A percentile compares a stretch with the other conserved stretches of the same genome.
phyloP scores from a whole-genome alignment of 2,797 vertebrate genomes.

The Sphaeramia orbicularis region DNA sequence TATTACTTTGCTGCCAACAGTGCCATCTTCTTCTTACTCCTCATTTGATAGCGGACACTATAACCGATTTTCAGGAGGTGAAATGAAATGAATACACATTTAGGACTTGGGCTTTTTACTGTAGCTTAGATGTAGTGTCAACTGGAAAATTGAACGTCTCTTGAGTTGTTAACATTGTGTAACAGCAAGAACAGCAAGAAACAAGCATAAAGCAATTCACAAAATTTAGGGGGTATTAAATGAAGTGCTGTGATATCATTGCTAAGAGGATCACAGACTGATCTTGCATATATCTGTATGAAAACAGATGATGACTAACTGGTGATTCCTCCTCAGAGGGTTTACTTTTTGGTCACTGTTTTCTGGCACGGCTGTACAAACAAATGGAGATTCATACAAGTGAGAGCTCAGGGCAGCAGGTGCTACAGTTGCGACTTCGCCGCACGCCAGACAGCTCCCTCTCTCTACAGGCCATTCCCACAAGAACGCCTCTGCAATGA shows the following conservation, averaged over 20 bases:
- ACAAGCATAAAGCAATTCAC: constrained; percentile 24
- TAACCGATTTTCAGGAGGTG: constrained; percentile 3
- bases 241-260: constrained; percentile 48
- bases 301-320: constrained; percentile 46
- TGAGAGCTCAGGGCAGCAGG: constrained; percentile 76
- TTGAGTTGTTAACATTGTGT: constrained; percentile 37
- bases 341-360: constrained; percentile 56
- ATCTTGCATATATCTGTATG: constrained; percentile 38
- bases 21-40: constrained; percentile 5
- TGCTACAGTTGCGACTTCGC: constrained; percentile 70
- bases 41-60: constrained; percentile 22
- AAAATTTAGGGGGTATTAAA: too few relatives aligned
- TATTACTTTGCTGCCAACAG: constrained; percentile 23
- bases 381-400: constrained; percentile 77
- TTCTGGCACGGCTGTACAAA: constrained; percentile 72
- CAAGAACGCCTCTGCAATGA: constrained; percentile 74
- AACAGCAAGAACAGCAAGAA: constrained; percentile 27
- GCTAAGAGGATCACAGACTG: constrained; percentile 55
- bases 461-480: constrained; percentile 69
- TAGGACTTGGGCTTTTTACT: constrained; percentile 27
- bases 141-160: constrained; percentile 40
- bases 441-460: constrained; percentile 65
- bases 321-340: constrained; percentile 44
- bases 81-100: constrained; percentile 21
- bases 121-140: constrained; percentile 25